phyloP scores from a whole-genome alignment of 2,888 invertebrate species.

The Pandemis cinnamomeana region DNA sequence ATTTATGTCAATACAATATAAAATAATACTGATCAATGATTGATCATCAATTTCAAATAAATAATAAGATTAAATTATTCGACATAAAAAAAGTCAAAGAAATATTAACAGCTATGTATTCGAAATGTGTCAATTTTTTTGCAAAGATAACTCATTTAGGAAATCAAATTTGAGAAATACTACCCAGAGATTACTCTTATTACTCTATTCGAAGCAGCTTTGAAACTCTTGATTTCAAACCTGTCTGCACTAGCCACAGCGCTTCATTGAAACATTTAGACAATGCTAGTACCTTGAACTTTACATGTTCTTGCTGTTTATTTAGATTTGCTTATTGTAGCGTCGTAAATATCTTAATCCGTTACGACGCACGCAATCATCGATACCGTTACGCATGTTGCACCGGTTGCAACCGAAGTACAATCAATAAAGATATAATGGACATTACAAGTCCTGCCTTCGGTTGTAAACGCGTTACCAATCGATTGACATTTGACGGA shows the following conservation, averaged over 20 bases:
- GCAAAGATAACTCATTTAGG: neutral
- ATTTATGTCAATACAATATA: slow-evolving; percentile 32
- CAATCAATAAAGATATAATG: slow-evolving; percentile 48
- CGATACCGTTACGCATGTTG: slow-evolving; percentile 20
- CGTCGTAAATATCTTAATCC: neutral
- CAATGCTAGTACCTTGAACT: slow-evolving; percentile 1
- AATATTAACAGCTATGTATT: slow-evolving; percentile 24
- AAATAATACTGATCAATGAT: slow-evolving; percentile 61
- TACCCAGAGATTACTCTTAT: slow-evolving; percentile 6
- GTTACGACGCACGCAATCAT: slow-evolving; percentile 19
- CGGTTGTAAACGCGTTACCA: slow-evolving; percentile 72
- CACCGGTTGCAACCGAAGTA: slow-evolving; percentile 57
- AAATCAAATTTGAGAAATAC: slow-evolving; percentile 5
- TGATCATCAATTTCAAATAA: slow-evolving; percentile 25
- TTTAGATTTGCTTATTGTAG: slow-evolving; percentile 17
- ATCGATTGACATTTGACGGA: slow-evolving; percentile 76
- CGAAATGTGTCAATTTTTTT: slow-evolving; percentile 16
- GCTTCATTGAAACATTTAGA: neutral
- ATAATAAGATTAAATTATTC: slow-evolving; percentile 21
- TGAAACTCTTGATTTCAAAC: slow-evolving; percentile 8
- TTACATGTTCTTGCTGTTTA: slow-evolving; percentile 10
- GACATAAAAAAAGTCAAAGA: slow-evolving; percentile 23
- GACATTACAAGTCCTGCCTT: slow-evolving; percentile 52
- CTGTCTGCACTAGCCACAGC: slow-evolving; percentile 7
- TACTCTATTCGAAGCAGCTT: slow-evolving; percentile 6